Conservation (phyloP, 35 echinoderm and acorn worm genomes). For the Acanthaster planci region DNA sequence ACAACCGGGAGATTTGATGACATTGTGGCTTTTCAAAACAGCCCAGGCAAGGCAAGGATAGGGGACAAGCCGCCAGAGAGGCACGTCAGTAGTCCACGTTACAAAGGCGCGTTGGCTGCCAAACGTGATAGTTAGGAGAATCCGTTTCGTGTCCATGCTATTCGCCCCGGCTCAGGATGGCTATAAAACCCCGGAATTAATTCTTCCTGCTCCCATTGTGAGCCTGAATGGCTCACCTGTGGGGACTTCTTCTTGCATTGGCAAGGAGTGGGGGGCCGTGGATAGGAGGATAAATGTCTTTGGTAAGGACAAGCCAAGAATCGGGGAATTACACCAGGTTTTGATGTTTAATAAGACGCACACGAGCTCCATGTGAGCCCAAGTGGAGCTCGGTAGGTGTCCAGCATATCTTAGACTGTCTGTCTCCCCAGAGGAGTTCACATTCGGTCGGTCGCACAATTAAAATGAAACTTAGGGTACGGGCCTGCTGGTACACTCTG, state of each 20-base stretch:
- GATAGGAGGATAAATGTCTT: background rate
- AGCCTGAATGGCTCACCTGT: conserved; percentile 12
- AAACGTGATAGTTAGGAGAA: conserved; percentile 20
- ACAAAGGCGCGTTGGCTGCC: background rate
- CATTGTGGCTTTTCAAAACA: conserved; percentile 28
- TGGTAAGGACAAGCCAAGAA: background rate
- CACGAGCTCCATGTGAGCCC: conserved; percentile 14
- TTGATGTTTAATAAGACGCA: conserved; percentile 32
- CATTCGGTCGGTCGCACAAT: conserved; percentile 27
- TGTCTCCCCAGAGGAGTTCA: conserved; percentile 28
- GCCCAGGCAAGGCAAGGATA: conserved; percentile 7
- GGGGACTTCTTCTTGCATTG: background rate
- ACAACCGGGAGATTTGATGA: conserved; percentile 26
- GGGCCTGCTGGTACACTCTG: background rate
- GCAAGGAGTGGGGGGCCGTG: background rate
- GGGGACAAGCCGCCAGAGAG: conserved; percentile 3
- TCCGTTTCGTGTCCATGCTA: background rate
- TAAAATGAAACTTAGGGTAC: conserved; percentile 15
- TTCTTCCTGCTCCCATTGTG: background rate
- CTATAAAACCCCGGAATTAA: conserved; percentile 1
- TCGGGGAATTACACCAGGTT: conserved; percentile 21
- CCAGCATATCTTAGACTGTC: conserved; percentile 10
- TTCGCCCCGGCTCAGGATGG: conserved; percentile 8
- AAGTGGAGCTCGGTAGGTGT: background rate
- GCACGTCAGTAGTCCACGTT: background rate